Conservation (phyloP, 2,113 vertebrate species). For the Aspiorhynchus laticeps region DNA sequence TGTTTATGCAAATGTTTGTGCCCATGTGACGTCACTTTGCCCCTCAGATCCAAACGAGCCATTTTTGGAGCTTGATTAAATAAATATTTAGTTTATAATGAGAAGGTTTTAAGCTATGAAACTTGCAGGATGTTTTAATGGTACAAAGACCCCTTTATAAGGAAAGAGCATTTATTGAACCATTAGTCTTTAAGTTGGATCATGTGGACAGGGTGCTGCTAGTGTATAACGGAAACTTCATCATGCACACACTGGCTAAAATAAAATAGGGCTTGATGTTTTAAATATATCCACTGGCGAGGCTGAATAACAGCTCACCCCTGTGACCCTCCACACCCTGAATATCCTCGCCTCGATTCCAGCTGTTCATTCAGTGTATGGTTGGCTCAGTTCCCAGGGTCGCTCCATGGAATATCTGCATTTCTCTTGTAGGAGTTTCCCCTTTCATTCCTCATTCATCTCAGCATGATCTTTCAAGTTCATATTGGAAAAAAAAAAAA, state of each 20-base stretch:
- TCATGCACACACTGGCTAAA: neutral
- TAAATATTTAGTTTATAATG: too few relatives aligned
- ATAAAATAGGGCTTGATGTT: neutral
- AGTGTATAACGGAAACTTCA: neutral
- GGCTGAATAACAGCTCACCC: neutral
- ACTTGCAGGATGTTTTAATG: too few relatives aligned
- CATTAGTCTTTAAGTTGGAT: too few relatives aligned
- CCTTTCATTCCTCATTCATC: neutral
- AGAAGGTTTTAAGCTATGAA: too few relatives aligned
- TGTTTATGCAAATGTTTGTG: too few relatives aligned
- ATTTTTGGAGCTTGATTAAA: too few relatives aligned
- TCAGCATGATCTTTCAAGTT: neutral
- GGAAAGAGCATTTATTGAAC: too few relatives aligned
- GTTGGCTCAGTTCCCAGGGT: constrained; percentile 39
- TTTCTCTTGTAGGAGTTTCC: neutral
- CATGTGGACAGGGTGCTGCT: neutral
- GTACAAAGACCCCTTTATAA: too few relatives aligned
- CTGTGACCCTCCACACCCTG: constrained; percentile 1
- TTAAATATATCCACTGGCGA: constrained; percentile 27
- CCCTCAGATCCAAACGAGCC: too few relatives aligned
- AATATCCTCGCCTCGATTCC: constrained; percentile 3
- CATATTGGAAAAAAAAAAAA: neutral
- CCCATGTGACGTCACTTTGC: too few relatives aligned
- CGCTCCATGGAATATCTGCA: neutral
- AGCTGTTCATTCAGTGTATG: constrained; percentile 2